Conservation (phyloP, 2,888 invertebrate genomes). For the Pristionchus mayeri region DNA sequence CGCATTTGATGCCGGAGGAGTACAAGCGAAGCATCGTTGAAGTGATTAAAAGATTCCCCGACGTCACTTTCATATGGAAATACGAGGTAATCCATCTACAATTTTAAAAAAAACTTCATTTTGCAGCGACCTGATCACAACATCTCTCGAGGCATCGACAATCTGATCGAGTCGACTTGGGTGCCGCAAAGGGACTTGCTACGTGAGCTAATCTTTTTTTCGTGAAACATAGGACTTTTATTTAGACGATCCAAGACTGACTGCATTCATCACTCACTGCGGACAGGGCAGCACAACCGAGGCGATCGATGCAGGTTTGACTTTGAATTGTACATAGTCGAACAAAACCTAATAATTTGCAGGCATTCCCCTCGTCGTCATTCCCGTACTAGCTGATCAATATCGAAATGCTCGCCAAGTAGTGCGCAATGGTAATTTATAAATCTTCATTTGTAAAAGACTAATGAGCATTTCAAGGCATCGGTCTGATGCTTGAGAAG, state of each 20-base stretch:
- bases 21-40: constrained; percentile 54
- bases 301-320: constrained; percentile 51
- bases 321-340: too few species aligned
- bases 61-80: constrained; percentile 50
- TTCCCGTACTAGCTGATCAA: constrained; percentile 78
- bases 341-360: too few species aligned
- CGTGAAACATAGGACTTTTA: neutral
- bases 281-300: constrained; percentile 57
- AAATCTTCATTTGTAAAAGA: too few species aligned
- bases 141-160: constrained; percentile 8
- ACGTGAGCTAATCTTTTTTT: neutral
- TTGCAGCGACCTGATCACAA: constrained; percentile 2
- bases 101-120: neutral
- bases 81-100: constrained; percentile 9
- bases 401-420: constrained; percentile 74
- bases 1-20: constrained; percentile 33
- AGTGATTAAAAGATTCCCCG: constrained; percentile 49
- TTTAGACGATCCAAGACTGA: constrained; percentile 50
- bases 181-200: constrained; percentile 21
- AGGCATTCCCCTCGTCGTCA: constrained; percentile 77
- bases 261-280: constrained; percentile 56
- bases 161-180: constrained; percentile 44
- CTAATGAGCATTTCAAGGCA: too few species aligned
- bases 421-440: neutral
- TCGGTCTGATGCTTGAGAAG: constrained; percentile 7